Base-by-base conservation (phyloP, 1,140 invertebrate species). In the Nephotettix cincticeps region DNA sequence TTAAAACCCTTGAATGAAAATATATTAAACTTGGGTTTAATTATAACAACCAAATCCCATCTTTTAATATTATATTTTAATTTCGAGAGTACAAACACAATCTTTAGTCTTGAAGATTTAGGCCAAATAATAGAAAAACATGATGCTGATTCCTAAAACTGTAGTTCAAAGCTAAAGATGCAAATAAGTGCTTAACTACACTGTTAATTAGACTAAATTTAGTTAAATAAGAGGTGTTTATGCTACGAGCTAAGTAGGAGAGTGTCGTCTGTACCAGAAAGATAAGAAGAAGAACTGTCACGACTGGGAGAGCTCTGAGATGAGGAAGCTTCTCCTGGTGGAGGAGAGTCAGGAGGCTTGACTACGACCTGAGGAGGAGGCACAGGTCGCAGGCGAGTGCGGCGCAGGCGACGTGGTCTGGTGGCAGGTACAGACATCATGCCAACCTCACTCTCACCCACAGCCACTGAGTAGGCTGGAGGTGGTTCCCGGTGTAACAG, bases 401-500 rank as follows among this genome's bases (percentile, higher is more conserved):
- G n/a, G n/a, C 32, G 51, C n/a, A 43, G 56, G 13, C 51, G 68
- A 21, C 28, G 29, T 21, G 54, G 54, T 19, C 30, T 51, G n/a
- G 23, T n/a, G 51, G 71, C 27, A 17, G 25, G 28, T 25, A 13
- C 19, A 6, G 51, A 19, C 1, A 27, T 14, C 13, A 21, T 11
- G 27, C 23, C 36, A 1, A 23, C 23, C 45, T 23, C 30, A 28
- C 56, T n/a, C 30, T 76, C 71, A 23, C 71, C 72, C 2, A 76
- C 71, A 14, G 77, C 75, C 13, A 78, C 76, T 4, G 75, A 74
- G 70, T 78, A 78, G 17, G 76, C 74, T 11, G 77, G 77, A 1
- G 76, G 77, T 1, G 77, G 77, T 43, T 76, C 77, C n/a, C 76
- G 71, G 67, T 72, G 72, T 23, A 75, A 75, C 63, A 75, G 76